Percentiles rank a stretch among this genome's conserved stretches.
These are phyloP conservation scores for Halichoeres trimaculatus DNA, from an alignment of 2,113 vertebrate species.

Conservation along the genomic window DNA sequence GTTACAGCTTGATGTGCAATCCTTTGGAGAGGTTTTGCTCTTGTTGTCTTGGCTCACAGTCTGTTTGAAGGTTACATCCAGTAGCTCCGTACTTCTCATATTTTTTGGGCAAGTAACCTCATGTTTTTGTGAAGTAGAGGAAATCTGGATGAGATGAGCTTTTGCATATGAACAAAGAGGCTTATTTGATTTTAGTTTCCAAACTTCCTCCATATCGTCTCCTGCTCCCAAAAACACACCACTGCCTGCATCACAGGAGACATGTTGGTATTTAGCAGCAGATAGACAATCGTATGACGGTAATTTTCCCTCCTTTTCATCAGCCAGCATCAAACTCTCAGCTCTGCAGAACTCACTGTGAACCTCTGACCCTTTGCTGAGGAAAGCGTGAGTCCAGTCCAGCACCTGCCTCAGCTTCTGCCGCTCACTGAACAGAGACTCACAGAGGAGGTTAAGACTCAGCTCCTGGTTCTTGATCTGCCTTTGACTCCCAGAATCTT, in stretches of 20 bases:
- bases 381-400: slow-evolving; percentile 77
- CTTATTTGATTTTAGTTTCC: neutral
- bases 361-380: slow-evolving; percentile 23
- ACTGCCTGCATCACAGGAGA: neutral
- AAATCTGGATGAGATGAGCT: neutral
- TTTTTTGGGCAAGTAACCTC: neutral
- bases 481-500: slow-evolving; percentile 42
- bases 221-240: neutral
- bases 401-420: slow-evolving; percentile 77
- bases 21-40: slow-evolving; percentile 11
- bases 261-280: neutral
- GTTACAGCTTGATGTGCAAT: slow-evolving; percentile 9
- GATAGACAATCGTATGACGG: neutral
- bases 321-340: neutral
- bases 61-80: slow-evolving; percentile 17
- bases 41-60: slow-evolving; percentile 2
- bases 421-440: slow-evolving; percentile 66
- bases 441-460: slow-evolving; percentile 49
- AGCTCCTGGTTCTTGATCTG: slow-evolving; percentile 24
- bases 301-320: neutral
- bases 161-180: neutral
- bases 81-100: neutral
- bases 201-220: neutral
- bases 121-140: neutral
- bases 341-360: slow-evolving; percentile 27